These are phyloP conservation scores for Mus spretus DNA, from an alignment of 2,797 vertebrate genomes.

Conservation along the genomic window DNA sequence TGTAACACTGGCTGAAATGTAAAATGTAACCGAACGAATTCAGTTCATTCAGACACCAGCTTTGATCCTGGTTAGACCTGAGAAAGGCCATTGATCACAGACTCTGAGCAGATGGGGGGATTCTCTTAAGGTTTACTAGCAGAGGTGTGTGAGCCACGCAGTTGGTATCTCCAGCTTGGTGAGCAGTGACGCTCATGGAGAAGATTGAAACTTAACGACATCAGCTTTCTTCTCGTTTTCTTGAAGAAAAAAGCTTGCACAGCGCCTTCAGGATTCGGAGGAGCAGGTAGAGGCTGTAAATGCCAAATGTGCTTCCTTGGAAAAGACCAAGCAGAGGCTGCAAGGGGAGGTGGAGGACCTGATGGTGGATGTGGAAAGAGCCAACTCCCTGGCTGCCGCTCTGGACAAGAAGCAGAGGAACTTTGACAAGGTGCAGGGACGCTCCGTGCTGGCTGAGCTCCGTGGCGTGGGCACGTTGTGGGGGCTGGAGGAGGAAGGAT, in stretches of 20 bases:
- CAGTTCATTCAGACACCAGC: conserved; percentile 7
- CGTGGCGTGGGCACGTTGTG: rapidly evolving
- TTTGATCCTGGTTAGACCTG: conserved; percentile 33
- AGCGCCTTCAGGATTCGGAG: conserved; percentile 94
- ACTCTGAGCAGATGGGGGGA: conserved; percentile 19
- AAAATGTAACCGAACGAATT: not conserved
- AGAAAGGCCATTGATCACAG: conserved; percentile 20
- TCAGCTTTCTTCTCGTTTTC: conserved; percentile 70
- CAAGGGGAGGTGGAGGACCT: conserved; percentile 95
- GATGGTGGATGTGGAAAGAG: conserved; percentile 89
- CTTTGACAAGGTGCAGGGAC: conserved; percentile 88
- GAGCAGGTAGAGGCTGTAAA: conserved; percentile 93
- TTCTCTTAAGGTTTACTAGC: conserved; percentile 15
- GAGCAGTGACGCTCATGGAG: not conserved
- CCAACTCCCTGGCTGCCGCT: conserved; percentile 86
- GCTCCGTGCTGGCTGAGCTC: not conserved
- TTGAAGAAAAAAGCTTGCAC: conserved; percentile 93
- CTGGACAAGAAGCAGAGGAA: conserved; percentile 91
- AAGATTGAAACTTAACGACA: not conserved
- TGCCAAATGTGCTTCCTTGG: conserved; percentile 94
- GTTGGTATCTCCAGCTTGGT: conserved; percentile 31
- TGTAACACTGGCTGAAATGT: not conserved
- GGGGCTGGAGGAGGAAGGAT: not conserved
- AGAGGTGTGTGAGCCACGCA: not conserved
- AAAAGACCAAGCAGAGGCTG: conserved; percentile 95